Base-by-base conservation (phyloP, 2,113 vertebrate species). In the Baryphthengus martii region DNA sequence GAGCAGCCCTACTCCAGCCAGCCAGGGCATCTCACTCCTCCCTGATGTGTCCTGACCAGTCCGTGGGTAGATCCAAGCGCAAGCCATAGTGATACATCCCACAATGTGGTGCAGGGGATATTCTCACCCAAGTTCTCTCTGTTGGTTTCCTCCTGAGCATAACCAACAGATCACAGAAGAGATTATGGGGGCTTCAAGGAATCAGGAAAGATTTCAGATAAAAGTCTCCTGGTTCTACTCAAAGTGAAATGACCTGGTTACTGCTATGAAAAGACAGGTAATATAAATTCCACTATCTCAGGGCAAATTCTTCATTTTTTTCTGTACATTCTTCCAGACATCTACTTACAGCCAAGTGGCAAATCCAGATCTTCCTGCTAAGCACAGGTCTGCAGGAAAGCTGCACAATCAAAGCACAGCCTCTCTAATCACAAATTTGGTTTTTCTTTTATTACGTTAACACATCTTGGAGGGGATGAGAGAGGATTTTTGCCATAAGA, bases 91-190 rank as follows among this genome's bases (percentile, higher is more conserved):
- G 45, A 61, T 13, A 2, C 12, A 58, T 66, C 20, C 1, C 3
- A 18, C 19, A 23, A 33, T 2, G 0, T 1, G 2, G 23, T 14
- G 44, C 4, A 3, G 2, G 1, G 37, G 28, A 71, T 56, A 31
- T 13, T 68, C 85, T 82, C 39, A 55, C 29, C 4, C 52, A 37
- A 16, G 26, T 17, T 58, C 18, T 63, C 37, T 62, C 52, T 45
- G 12, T 21, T 50, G 31, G n/a, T 50, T 83, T 87, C 53, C 63
- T 90, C 71, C 33, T 74, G 62, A 82, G 78, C 8, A 10, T 31
- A 56, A 35, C 20, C 31, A 33, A 62, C 19, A 86, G 23, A 23
- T 58, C 52, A 19, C 1, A 50, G 47, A 50, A 75, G 70, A 77
- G n/a, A 26, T 52, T 55, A 31, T 1, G 9, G 17, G 66, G 24